A percentile compares a stretch with the other conserved stretches of the same genome.
Evolutionary conservation across 2,113 vertebrate species (phyloP).

Genomic region (Gnathonemus longibarbis): DNA sequence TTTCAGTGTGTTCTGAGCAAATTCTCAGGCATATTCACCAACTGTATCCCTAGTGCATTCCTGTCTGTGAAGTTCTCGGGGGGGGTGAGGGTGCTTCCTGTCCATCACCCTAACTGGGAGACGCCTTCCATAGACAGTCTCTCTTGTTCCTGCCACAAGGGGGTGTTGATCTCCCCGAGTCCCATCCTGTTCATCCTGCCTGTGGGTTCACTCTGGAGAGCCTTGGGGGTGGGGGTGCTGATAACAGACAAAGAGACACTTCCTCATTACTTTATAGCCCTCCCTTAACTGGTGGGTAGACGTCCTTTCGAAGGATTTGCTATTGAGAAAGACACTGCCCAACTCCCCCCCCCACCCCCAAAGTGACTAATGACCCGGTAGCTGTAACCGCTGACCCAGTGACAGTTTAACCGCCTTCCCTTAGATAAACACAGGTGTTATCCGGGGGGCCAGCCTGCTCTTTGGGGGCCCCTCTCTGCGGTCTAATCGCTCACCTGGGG

Average conservation of each 20-base stretch:
- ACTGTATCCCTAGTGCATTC: neutral
- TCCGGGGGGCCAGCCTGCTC: neutral
- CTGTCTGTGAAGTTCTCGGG: neutral
- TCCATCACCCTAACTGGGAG: neutral
- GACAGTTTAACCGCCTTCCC: neutral
- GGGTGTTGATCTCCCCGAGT: neutral
- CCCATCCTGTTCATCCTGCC: neutral
- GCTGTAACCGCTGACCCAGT: neutral
- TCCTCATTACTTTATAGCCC: neutral
- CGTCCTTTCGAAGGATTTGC: neutral
- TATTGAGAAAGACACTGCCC: neutral
- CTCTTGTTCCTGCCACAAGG: neutral
- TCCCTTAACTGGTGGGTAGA: neutral
- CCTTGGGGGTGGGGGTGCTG: neutral
- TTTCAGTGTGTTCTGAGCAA: neutral
- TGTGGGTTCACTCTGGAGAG: neutral
- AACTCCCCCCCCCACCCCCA: neutral
- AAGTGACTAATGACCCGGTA: neutral
- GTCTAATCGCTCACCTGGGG: neutral
- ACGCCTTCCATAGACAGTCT: neutral
- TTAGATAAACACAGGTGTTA: conserved; percentile 1
- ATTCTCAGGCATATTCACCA: neutral
- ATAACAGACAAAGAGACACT: neutral
- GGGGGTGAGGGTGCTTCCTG: neutral
- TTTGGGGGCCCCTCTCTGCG: neutral